Evolutionary conservation across 2,888 invertebrate species (phyloP), one percentile per base, ranked within the genome.

Genomic region (Tipula confusa): DNA sequence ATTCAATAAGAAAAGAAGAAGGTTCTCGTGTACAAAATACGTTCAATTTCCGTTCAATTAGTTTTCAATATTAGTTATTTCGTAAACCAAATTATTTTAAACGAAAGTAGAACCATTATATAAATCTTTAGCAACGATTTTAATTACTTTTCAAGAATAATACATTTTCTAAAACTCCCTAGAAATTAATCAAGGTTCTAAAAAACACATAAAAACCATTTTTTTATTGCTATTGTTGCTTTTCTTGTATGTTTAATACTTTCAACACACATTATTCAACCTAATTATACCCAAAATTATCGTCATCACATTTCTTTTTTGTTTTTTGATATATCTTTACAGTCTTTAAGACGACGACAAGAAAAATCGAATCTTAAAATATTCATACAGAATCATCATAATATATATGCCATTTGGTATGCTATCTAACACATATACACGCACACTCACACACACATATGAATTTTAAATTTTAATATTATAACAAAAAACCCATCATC

Each of bases 231-330:
- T n/a, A n/a, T n/a, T n/a, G n/a, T n/a, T n/a, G n/a, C n/a, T n/a
- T n/a, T 18, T 18, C 48, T 38, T 38, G 6, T 48, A 64, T 2
- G 18, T 43, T 64, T 64, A 3, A 64, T 64, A 64, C 24, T 64
- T 64, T 64, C 64, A 64, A 64, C 64, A 64, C 64, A 43, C 15
- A 24, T 64, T 24, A 24, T 24, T 64, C 64, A 24, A 64, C 64
- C 64, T 64, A 64, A 64, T 64, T 64, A 64, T 64, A 64, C 64
- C 64, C 64, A 64, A 64, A 64, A 64, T 64, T 64, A 64, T 64
- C 64, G 64, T 64, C 64, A 64, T 64, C 18, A 64, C 64, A 64
- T n/a, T n/a, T n/a, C n/a, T n/a, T n/a, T n/a, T n/a, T n/a, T n/a
- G n/a, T n/a, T n/a, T n/a, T n/a, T n/a, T n/a, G n/a, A 11, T 24